Conservation (phyloP, 1,140 invertebrate genomes). For the Solenopsis invicta region DNA sequence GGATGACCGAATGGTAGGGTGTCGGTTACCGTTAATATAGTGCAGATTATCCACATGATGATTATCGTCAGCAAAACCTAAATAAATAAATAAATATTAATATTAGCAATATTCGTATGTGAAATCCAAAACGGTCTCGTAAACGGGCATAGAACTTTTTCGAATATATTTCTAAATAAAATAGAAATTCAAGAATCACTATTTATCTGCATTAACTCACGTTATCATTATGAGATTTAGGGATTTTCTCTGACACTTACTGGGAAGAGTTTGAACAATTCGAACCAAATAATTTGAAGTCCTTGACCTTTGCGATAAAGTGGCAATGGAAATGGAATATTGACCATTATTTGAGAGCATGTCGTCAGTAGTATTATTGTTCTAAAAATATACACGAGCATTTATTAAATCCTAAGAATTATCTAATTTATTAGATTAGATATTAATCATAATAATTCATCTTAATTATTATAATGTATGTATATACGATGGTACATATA, state of each 20-base stretch:
- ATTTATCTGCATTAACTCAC: background rate
- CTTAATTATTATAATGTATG: background rate
- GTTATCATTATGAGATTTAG: background rate
- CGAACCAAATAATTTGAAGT: constrained; percentile 89
- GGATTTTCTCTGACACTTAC: constrained; percentile 86
- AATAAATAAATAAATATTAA: background rate
- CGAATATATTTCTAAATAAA: background rate
- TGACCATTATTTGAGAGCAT: constrained; percentile 93
- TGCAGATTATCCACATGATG: constrained; percentile 93
- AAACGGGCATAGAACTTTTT: background rate
- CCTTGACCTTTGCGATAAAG: constrained; percentile 89
- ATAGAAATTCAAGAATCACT: background rate
- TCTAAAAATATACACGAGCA: constrained; percentile 87
- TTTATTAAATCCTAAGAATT: background rate
- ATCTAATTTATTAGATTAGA: background rate
- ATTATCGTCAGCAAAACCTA: constrained; percentile 94
- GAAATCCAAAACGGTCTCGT: background rate
- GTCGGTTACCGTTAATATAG: constrained; percentile 91
- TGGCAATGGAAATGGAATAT: constrained; percentile 90
- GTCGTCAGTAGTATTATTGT: constrained; percentile 93
- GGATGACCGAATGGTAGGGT: constrained; percentile 90
- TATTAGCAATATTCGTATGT: background rate
- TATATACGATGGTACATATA: background rate
- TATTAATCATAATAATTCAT: background rate
- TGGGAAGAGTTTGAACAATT: constrained; percentile 94